Evolutionary conservation across 2,113 vertebrate species (phyloP), one percentile per base, ranked within the genome.

Genomic region (Aviceda subcristata): DNA sequence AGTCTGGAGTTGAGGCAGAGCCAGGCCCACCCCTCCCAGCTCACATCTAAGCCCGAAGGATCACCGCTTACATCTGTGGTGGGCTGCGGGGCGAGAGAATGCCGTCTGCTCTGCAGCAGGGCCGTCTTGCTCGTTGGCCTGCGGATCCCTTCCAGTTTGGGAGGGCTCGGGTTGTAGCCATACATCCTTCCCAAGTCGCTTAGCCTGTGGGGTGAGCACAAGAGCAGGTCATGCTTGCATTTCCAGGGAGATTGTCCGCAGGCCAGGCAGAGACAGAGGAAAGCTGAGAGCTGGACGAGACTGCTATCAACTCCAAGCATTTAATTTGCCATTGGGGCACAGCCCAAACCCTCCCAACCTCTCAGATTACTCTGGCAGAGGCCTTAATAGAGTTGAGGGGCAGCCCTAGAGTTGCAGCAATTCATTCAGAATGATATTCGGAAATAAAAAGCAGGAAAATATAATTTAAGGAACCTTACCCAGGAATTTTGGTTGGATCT

Each of bases 111-210:
- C 91, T 98, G 98, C 51, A 97, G 98, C 95, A 98, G 80, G 8
- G 80, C 86, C 0, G 98, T 97, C 67, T 98, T 98, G 41, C 98
- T 98, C 6, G 93, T 2, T 0, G 98, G 98, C 26, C 98, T 69
- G 10, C 95, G 97, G 96, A 98, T 66, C 16, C 96, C 98, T 38
- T 98, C 97, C 50, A 93, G 86, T 4, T 97, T 97, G 24, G 96
- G n/a, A 0, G 98, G 98, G 22, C 96, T 97, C 1, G 98, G 98
- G 68, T 98, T 98, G 90, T 98, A 98, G 27, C 98, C 98, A 0
- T 97, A 98, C 57, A 97, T 89, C 91, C 97, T 75, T 3, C 75
- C 64, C 66, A 91, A 12, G 29, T 96, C 86, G 26, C 88, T 73
- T 30, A 85, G 43, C 97, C 99, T 98, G 83, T 0, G 26, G 68